phyloP scores from a whole-genome alignment of 2,113 vertebrate species.

The Nyctereutes procyonoides region DNA sequence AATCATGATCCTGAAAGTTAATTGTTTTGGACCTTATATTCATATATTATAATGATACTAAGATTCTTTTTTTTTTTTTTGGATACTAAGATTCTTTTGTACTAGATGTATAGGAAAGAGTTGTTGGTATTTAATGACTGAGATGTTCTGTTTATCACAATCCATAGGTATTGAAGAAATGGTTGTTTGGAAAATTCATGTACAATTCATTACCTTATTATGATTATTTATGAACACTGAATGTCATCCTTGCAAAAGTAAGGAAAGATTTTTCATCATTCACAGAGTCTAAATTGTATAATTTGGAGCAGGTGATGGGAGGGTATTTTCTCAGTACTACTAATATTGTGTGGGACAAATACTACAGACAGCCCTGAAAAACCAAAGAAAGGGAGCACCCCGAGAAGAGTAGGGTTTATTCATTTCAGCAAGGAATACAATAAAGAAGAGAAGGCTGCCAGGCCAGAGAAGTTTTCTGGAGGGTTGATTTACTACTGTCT shows the following conservation, averaged over 20 bases:
- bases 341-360: neutral
- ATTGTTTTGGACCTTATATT: slow-evolving; percentile 22
- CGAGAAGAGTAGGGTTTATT: neutral
- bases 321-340: neutral
- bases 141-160: neutral
- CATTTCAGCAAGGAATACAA: neutral
- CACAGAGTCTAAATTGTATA: neutral
- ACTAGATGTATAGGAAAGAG: neutral
- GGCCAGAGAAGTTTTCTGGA: neutral
- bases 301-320: neutral
- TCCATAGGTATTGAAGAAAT: neutral
- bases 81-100: neutral
- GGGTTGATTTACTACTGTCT: neutral
- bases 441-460: neutral
- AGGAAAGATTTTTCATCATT: neutral
- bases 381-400: neutral
- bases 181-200: neutral
- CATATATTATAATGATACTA: neutral
- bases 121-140: slow-evolving; percentile 17
- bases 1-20: neutral
- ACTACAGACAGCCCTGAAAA: neutral
- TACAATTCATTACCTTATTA: neutral
- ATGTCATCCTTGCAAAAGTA: neutral
- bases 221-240: neutral
- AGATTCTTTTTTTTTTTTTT: neutral